phyloP scores from a whole-genome alignment of 2,888 invertebrate species.

The Chrysomela aeneicollis region DNA sequence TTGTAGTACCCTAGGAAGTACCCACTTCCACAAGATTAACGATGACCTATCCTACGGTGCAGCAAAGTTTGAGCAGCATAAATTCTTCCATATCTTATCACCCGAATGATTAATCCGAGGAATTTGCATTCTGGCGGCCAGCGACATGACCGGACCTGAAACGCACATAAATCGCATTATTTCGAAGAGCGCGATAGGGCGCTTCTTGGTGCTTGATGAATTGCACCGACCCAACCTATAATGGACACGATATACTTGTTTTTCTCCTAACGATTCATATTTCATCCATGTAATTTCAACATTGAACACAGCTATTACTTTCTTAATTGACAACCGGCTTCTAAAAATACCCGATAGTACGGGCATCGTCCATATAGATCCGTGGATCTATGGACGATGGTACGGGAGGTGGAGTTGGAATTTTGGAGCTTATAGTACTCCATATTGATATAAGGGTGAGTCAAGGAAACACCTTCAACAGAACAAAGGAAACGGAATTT shows the following conservation, averaged over 20 bases:
- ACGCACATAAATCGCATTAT: neutral
- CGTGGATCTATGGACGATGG: too few species aligned
- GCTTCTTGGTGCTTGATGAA: neutral
- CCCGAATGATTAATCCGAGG: neutral
- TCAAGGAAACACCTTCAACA: too few species aligned
- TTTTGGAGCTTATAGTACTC: too few species aligned
- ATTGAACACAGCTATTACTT: constrained; percentile 16
- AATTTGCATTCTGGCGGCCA: constrained; percentile 2
- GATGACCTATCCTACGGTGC: neutral
- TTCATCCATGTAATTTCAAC: constrained; percentile 9
- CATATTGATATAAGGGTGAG: too few species aligned
- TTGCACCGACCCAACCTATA: neutral
- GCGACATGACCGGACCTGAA: neutral
- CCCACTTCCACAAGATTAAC: too few species aligned
- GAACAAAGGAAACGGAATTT: too few species aligned
- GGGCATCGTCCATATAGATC: too few species aligned
- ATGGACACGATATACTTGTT: constrained; percentile 4
- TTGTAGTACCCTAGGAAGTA: too few species aligned
- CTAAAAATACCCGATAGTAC: constrained; percentile 10
- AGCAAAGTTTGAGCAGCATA: neutral
- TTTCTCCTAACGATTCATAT: constrained; percentile 5
- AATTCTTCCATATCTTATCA: neutral
- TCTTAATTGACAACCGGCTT: constrained; percentile 12
- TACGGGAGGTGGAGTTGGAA: too few species aligned
- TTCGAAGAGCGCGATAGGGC: neutral